Percentiles rank a stretch among this genome's conserved stretches.
Evolutionary conservation across 2,113 vertebrate genomes (phyloP).

Genomic region (Otis tarda): DNA sequence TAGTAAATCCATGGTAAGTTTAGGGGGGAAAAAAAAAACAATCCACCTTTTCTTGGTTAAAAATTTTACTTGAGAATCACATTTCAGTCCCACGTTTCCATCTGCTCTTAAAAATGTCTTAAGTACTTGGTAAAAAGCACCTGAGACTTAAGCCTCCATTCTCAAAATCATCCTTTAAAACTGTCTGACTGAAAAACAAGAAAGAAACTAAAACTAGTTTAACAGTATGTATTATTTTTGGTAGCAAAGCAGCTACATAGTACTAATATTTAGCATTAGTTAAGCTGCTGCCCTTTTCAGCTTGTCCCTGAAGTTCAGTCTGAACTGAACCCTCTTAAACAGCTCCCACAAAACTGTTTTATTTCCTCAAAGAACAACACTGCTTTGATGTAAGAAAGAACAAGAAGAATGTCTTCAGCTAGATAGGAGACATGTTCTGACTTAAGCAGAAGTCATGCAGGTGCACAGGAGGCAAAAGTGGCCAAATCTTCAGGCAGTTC

Average conservation of each 20-base stretch:
- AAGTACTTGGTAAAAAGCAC: background rate
- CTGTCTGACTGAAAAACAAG: background rate
- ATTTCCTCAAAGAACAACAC: background rate
- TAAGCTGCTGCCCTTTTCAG: background rate
- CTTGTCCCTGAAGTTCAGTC: background rate
- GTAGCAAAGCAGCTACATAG: background rate
- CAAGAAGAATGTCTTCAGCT: background rate
- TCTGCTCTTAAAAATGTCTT: background rate
- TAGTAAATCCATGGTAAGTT: slow-evolving; percentile 93
- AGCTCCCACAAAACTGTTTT: background rate
- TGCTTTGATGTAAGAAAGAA: background rate
- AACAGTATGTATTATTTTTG: background rate
- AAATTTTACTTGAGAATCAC: background rate
- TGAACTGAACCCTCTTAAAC: background rate
- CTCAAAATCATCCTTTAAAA: background rate
- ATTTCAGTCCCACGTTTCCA: background rate
- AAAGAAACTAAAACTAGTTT: background rate
- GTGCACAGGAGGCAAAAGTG: background rate
- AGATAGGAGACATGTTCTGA: background rate
- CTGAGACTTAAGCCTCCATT: background rate
- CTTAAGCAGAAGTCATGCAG: background rate
- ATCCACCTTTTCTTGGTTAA: background rate
- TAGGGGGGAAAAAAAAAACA: background rate
- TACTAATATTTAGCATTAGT: background rate
- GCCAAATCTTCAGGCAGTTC: background rate